These are phyloP conservation scores for Gymnarchus niloticus DNA, from an alignment of 2,113 vertebrate genomes.

Conservation along the genomic window DNA sequence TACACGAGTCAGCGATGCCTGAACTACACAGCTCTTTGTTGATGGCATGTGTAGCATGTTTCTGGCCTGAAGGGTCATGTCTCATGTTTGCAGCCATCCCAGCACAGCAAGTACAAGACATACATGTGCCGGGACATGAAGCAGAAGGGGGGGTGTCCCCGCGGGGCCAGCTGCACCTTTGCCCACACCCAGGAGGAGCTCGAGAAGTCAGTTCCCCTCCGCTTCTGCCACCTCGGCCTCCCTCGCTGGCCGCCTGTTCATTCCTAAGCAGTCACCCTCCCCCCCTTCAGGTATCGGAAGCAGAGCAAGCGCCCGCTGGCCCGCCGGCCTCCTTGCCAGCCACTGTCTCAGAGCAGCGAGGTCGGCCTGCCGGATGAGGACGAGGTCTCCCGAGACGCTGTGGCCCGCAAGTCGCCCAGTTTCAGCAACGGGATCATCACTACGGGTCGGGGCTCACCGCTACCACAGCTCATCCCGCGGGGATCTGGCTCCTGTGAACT, in stretches of 20 bases:
- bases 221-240: not conserved
- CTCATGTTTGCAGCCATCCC: conserved; percentile 72
- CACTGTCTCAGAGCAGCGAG: conserved; percentile 72
- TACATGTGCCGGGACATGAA: conserved; percentile 99
- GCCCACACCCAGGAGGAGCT: conserved; percentile 97
- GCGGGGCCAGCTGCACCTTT: conserved; percentile 95
- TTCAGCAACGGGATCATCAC: conserved; percentile 83
- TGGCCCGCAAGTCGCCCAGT: conserved; percentile 73
- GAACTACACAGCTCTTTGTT: not conserved
- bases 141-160: conserved; percentile 93
- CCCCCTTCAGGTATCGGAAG: conserved; percentile 79
- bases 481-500: conserved; percentile 81
- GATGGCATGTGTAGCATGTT: not conserved
- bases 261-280: too few relatives aligned
- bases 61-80: not conserved
- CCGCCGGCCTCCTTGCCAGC: conserved; percentile 73
- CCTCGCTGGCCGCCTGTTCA: too few relatives aligned
- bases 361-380: conserved; percentile 80
- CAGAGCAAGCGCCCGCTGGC: conserved; percentile 93
- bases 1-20: too few relatives aligned
- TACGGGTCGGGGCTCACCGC: conserved; percentile 54
- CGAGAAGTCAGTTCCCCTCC: conserved; percentile 71
- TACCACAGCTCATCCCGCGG: conserved; percentile 84
- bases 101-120: conserved; percentile 98
- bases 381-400: conserved; percentile 68